Base-by-base conservation (phyloP, 2,113 vertebrate genomes). In the Erinaceus europaeus region DNA sequence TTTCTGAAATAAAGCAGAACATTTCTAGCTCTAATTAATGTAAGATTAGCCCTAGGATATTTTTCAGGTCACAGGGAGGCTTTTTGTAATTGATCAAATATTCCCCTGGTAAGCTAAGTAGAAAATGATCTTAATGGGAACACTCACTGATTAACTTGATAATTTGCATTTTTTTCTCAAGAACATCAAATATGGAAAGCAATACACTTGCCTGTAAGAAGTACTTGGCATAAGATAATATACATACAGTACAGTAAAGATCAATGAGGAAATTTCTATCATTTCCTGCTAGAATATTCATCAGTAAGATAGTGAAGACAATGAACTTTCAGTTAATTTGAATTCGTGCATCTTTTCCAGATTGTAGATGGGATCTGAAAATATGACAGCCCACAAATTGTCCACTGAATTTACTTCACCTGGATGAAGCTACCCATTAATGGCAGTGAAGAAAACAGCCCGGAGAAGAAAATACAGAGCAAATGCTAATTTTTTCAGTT, bases 311-410 rank as follows among this genome's bases (percentile, higher is more conserved):
- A 67, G 65, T 53, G 55, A 91, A 92, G 85, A 90, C 82, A 92
- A 85, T 79, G 92, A 92, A 38, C 83, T 95, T 95, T 93, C 50
- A 85, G 59, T 86, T 94, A 69, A 91, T 92, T 92, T 82, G 71
- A 91, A 94, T 92, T 85, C 90, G 82, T 83, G 50, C 85, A 61
- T 88, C 67, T 82, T 92, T 95, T 86, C 71, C 34, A 88, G 67
- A 90, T 46, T 9, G 10, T 67, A 55, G 53, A 75, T 59, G 27
- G 48, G 65, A 83, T 90, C 80, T 75, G 59, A 90, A 90, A 94
- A 36, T 75, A 85, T 76, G 78, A 92, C 69, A 79, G 50, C 29
- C 38, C 72, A 72, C 38, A 93, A 89, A 82, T 83, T 94, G 65
- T 82, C 34, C 55, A 83, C 67, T 71, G n/a, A 52, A 71, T 88